Evolutionary conservation across 2,888 invertebrate species (phyloP).

Genomic region (Leucozona laternaria): DNA sequence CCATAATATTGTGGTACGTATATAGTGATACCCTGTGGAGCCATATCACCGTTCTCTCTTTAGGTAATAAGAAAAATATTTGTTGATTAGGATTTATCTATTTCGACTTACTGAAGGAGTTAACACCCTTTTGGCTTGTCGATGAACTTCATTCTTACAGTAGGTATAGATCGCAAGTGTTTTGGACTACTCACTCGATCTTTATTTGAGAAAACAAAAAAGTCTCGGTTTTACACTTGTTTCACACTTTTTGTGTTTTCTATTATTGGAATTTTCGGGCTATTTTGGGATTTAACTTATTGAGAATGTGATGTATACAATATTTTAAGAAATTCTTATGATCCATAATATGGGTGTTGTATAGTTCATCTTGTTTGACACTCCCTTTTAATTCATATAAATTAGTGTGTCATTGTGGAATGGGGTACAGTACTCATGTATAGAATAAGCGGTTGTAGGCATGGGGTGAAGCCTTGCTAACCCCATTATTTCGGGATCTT

Average conservation of each 20-base stretch:
- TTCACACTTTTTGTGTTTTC: conserved; percentile 28
- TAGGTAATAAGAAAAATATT: conserved; percentile 39
- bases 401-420: conserved; percentile 47
- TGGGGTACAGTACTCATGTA: not conserved
- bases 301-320: not conserved
- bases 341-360: not conserved
- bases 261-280: conserved; percentile 34
- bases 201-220: conserved; percentile 15
- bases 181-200: conserved; percentile 12
- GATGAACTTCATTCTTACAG: conserved; percentile 35
- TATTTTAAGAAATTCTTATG: not conserved
- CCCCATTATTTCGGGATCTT: conserved; percentile 18
- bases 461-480: conserved; percentile 33
- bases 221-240: conserved; percentile 38
- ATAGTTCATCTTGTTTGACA: conserved; percentile 18
- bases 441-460: not conserved
- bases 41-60: not conserved
- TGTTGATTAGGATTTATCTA: conserved; percentile 70
- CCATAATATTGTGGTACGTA: conserved; percentile 57
- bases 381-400: conserved; percentile 42
- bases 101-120: conserved; percentile 71
- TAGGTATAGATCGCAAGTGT: conserved; percentile 64
- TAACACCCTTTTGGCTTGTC: conserved; percentile 36
- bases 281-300: conserved; percentile 28
- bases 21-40: conserved; percentile 48